These are phyloP conservation scores for Vulpes vulpes DNA, from an alignment of 2,113 vertebrate species.

Conservation along the genomic window DNA sequence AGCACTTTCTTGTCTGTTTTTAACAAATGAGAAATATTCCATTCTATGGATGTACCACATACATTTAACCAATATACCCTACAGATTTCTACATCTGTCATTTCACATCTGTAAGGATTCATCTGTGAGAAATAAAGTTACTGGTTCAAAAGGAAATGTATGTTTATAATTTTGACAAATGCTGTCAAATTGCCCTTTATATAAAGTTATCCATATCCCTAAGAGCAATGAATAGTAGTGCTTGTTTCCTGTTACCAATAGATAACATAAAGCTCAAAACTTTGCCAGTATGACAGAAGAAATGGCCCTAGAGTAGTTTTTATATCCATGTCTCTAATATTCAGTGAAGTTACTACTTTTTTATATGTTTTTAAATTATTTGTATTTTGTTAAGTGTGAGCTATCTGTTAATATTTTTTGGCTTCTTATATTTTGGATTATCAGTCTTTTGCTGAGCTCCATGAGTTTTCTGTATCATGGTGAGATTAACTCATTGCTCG, in stretches of 20 bases:
- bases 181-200: background rate
- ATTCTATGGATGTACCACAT: background rate
- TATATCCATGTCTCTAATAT: background rate
- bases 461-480: background rate
- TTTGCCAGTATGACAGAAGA: background rate
- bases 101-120: background rate
- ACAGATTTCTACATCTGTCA: background rate
- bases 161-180: background rate
- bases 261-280: background rate
- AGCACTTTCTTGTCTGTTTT: background rate
- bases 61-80: background rate
- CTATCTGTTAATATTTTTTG: background rate
- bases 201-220: background rate
- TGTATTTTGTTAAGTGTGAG: background rate
- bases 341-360: background rate
- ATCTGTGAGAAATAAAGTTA: background rate
- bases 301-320: background rate
- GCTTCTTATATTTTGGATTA: background rate
- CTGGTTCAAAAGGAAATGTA: background rate
- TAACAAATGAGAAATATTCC: slow-evolving; percentile 29
- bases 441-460: background rate
- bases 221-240: background rate
- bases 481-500: background rate
- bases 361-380: background rate
- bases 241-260: background rate